Base-by-base conservation (phyloP, 92 coral and sea anemone genomes). In the Epizoanthus rinbou region DNA sequence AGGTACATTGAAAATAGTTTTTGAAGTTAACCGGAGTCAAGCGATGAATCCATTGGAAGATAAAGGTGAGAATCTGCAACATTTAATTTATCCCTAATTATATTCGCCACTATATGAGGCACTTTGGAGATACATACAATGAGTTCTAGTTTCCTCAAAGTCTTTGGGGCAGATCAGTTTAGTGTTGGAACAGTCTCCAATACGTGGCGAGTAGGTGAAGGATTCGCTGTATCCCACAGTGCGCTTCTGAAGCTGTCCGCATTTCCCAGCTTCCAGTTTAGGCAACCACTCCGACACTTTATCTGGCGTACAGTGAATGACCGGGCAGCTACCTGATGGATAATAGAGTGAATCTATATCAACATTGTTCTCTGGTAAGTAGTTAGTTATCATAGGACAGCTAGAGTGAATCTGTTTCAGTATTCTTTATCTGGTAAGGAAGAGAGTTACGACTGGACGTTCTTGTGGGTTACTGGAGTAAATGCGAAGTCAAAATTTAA, bases 121-220 rank as follows among this genome's bases (percentile, higher is more conserved):
- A 28, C 31, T 28, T 28, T 28, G 31, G 31, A 28, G 31, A 19
- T n/a, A 53, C 98, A 67, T 89, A 93, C 98, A 93, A 52, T 87
- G 98, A 43, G 79, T 73, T 79, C 98, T 81, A 0, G 59, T 85
- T 60, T 93, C 98, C 64, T 45, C 70, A 43, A 89, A 64, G 64
- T 85, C 90, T 43, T 70, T 80, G 8, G 95, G 93, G 79, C 98
- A 93, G 33, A 39, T 79, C 50, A 81, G 89, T 16, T 88, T 84
- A 83, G 90, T 63, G 3, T 92, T 76, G n/a, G 95, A 93, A 13
- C 98, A 93, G 56, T 41, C 4, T 14, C 75, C 90, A 58, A 14
- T 72, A 75, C 85, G 88, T 24, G 5, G 25, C 8, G 57, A 50
- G 75, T 67, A 68, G 62, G 37, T 21, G 52, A 56, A 17, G 8